Base-by-base conservation (phyloP, 2,797 vertebrate genomes). In the Ctenopoma multispine region DNA sequence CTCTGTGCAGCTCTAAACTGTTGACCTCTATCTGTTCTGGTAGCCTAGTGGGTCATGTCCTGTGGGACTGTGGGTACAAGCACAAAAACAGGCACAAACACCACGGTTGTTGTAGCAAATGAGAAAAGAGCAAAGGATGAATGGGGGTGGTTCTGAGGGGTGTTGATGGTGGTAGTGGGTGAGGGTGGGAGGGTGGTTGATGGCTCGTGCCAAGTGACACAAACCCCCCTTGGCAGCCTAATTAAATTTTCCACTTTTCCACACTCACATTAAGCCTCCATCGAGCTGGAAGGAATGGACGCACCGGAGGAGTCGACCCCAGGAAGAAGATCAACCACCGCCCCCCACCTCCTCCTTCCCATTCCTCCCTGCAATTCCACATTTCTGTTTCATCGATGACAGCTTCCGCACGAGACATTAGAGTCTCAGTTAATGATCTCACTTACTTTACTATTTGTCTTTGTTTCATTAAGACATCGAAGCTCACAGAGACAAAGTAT, bases 241-340 rank as follows among this genome's bases (percentile, higher is more conserved):
- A 95, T 95, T 94, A 92, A 86, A 94, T 95, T 94, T 95, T 95
- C 92, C 94, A 94, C 90, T 91, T 92, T 94, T 93, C 90, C 91
- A 94, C 92, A 93, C 92, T 91, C 91, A 81, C 91, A 92, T 94
- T 93, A 94, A 82, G 91, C 77, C 78, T 92, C 81, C 90, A 91
- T 87, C 48, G 84, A 94, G 90, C 91, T 73, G 69, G 86, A 92
- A 94, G 91, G 76, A 93, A 92, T 70, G 85, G 84, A 91, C 84
- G 73, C 82, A 90, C 74, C 72, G 74, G 85, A 90, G 89, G 86
- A 93, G 88, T 79, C 87, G 77, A 91, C 89, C 90, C 81, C 84
- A 75, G 77, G 82, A 90, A 78, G 82, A 85, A 85, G 84, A 85
- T 80, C 79, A 64, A 58, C 51, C 63, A 2, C 60, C 70, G 8